Conservation (phyloP, 1,140 invertebrate genomes). For the Pollicipes pollicipes region DNA sequence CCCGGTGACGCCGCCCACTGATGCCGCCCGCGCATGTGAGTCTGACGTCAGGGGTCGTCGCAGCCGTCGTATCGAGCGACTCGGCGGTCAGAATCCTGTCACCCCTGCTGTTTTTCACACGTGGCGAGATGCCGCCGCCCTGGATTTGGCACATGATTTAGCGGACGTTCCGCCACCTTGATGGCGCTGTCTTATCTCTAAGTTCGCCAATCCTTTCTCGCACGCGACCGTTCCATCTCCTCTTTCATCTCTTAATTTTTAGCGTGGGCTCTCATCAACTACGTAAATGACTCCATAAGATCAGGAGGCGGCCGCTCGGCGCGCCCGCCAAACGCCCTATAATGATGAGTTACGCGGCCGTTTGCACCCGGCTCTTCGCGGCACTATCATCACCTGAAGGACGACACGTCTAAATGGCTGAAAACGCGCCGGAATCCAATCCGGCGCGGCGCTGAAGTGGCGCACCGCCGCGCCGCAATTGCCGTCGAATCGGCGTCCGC, state of each 20-base stretch:
- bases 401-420: background rate
- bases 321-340: background rate
- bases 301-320: background rate
- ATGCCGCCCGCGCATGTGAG: no score
- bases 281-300: constrained; percentile 2
- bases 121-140: no score
- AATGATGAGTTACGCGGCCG: background rate
- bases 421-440: background rate
- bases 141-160: background rate
- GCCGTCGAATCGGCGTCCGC: background rate
- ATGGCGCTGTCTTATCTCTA: background rate
- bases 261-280: background rate
- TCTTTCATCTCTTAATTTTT: constrained; percentile 2
- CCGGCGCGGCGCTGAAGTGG: background rate
- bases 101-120: background rate
- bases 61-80: background rate
- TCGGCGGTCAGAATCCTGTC: background rate
- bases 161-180: background rate
- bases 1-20: no score
- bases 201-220: background rate
- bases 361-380: background rate
- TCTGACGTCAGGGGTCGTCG: no score
- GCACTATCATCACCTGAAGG: background rate
- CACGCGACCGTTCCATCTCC: constrained; percentile 1
- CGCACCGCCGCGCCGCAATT: background rate